A percentile compares a stretch with the other conserved stretches of the same genome.
Evolutionary conservation across 2,797 vertebrate species (phyloP).

Genomic region (Poeciliopsis gracilis): DNA sequence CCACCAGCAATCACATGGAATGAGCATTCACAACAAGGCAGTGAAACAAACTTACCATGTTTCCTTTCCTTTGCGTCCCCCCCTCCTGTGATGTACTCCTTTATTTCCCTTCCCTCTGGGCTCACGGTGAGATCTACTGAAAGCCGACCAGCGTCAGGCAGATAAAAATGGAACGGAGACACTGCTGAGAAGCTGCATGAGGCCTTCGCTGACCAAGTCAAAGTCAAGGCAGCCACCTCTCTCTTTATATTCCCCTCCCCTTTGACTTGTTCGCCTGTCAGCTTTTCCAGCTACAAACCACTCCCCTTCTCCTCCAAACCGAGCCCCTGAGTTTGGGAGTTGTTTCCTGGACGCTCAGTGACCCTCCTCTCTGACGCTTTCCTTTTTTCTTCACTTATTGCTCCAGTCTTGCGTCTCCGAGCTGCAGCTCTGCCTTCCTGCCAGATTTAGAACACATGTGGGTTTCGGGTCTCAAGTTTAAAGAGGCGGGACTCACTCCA

Average conservation of each 20-base stretch:
- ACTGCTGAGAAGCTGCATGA: conserved; percentile 72
- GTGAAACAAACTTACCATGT: conserved; percentile 83
- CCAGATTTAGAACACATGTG: conserved; percentile 84
- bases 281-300: conserved; percentile 89
- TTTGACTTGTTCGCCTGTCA: conserved; percentile 77
- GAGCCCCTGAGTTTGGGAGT: conserved; percentile 87
- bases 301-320: conserved; percentile 71
- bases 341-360: conserved; percentile 84
- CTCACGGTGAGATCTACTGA: conserved; percentile 31
- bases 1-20: conserved; percentile 42
- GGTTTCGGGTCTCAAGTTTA: conserved; percentile 54
- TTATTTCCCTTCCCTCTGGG: conserved; percentile 1
- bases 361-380: conserved; percentile 25
- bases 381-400: conserved; percentile 25
- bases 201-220: conserved; percentile 82
- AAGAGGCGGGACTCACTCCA: conserved; percentile 56
- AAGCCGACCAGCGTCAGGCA: conserved; percentile 51
- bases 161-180: conserved; percentile 60
- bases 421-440: conserved; percentile 77
- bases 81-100: conserved; percentile 14
- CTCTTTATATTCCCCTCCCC: conserved; percentile 26
- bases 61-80: conserved; percentile 23
- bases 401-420: conserved; percentile 52
- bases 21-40: conserved; percentile 38
- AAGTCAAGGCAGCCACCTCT: conserved; percentile 47